Percentiles rank a stretch among this genome's conserved stretches.
These are phyloP conservation scores for Noctua janthe DNA, from an alignment of 2,888 invertebrate genomes.

Conservation along the genomic window DNA sequence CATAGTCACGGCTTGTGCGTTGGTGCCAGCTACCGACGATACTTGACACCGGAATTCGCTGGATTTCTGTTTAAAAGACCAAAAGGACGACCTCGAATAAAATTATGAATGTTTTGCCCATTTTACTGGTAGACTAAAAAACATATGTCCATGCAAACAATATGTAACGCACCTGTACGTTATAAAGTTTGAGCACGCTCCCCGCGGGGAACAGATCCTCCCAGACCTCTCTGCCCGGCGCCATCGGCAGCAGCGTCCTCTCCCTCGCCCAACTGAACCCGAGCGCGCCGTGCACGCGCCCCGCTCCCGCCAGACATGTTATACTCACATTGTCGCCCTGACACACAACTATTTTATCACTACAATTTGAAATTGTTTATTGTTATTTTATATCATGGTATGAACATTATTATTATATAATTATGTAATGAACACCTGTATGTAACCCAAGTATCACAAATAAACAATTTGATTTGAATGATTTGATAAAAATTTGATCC, in stretches of 20 bases:
- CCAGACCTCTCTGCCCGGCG: slow-evolving; percentile 94
- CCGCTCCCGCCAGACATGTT: slow-evolving; percentile 93
- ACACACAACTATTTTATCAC: background rate
- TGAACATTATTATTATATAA: no score
- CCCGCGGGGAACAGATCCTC: slow-evolving; percentile 96
- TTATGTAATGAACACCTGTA: no score
- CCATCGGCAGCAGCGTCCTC: slow-evolving; percentile 93
- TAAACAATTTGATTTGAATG: no score
- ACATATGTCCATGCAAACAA: background rate
- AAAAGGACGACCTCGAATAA: background rate
- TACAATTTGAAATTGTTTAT: background rate
- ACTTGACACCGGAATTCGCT: slow-evolving; percentile 95
- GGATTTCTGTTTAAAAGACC: slow-evolving; percentile 91
- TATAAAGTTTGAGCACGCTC: slow-evolving; percentile 94
- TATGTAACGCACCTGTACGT: slow-evolving; percentile 91
- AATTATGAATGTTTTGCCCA: background rate
- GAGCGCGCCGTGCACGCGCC: slow-evolving; percentile 91
- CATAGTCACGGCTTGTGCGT: slow-evolving; percentile 90
- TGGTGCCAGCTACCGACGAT: slow-evolving; percentile 87
- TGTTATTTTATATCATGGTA: background rate
- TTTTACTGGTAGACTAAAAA: background rate
- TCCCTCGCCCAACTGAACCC: slow-evolving; percentile 97
- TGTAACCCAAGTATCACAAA: no score
- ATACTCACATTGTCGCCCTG: slow-evolving; percentile 93
- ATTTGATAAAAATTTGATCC: background rate